Conservation (phyloP, 2,797 vertebrate genomes). For the Cossypha heuglini region DNA sequence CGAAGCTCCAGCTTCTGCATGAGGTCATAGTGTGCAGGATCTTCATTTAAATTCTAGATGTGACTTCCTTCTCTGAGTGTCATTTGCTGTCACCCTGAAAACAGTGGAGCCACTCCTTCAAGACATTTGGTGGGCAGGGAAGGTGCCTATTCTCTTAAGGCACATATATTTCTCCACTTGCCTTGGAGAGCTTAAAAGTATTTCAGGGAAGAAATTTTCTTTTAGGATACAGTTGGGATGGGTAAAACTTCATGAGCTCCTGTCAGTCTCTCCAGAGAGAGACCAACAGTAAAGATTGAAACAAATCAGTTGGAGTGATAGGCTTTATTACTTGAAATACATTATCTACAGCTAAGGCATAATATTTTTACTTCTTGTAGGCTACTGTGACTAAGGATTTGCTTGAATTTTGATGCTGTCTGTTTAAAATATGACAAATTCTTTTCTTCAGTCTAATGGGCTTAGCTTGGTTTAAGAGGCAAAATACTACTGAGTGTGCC, state of each 20-base stretch:
- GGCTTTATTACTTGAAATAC: neutral
- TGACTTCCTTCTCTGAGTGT: neutral
- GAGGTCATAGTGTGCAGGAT: neutral
- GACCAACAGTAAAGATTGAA: neutral
- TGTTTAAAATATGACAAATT: neutral
- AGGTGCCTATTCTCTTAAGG: neutral
- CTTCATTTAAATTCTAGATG: neutral
- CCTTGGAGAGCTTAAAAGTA: neutral
- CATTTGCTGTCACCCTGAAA: neutral
- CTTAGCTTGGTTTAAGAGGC: neutral
- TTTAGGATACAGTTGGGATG: neutral
- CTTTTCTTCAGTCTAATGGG: neutral
- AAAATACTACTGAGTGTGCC: neutral
- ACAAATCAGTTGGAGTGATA: neutral
- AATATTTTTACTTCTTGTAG: neutral
- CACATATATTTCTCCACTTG: neutral
- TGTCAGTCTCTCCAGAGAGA: neutral
- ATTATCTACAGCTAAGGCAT: neutral
- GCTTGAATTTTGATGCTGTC: neutral
- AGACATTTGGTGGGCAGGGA: neutral
- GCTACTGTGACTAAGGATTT: neutral
- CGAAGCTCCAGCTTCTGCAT: neutral
- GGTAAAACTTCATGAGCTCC: neutral
- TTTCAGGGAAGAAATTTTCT: neutral
- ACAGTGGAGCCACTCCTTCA: neutral